Conservation (phyloP, 2,797 vertebrate genomes). For the Gorsachius magnificus region DNA sequence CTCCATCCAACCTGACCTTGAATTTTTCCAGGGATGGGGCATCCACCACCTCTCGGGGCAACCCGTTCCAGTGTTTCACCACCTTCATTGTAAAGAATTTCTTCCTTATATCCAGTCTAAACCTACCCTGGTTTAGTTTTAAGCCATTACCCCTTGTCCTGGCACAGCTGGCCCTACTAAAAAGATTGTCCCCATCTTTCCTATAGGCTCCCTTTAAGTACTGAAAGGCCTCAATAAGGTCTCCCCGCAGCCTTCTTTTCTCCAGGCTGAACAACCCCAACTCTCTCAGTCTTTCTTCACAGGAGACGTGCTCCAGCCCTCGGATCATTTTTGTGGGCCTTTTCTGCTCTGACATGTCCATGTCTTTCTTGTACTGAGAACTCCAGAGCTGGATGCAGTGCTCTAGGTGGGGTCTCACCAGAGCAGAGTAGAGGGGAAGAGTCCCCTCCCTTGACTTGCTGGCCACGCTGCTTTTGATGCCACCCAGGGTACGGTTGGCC, state of each 20-base stretch:
- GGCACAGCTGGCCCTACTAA: not conserved
- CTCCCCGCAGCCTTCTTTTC: not conserved
- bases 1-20: not conserved
- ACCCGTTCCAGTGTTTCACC: not conserved
- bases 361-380: not conserved
- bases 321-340: not conserved
- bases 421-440: not conserved
- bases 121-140: not conserved
- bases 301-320: not conserved
- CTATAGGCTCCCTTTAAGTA: not conserved
- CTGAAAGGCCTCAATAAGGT: not conserved
- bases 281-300: not conserved
- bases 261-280: not conserved
- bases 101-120: not conserved
- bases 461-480: not conserved
- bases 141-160: not conserved
- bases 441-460: not conserved
- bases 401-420: not conserved
- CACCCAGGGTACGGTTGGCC: rapidly evolving
- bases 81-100: not conserved
- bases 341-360: not conserved
- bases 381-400: rapidly evolving
- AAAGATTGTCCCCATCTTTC: not conserved
- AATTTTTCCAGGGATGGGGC: not conserved
- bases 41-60: not conserved